Conservation (phyloP, 2,797 vertebrate genomes). For the Pseudochirops corinnae region DNA sequence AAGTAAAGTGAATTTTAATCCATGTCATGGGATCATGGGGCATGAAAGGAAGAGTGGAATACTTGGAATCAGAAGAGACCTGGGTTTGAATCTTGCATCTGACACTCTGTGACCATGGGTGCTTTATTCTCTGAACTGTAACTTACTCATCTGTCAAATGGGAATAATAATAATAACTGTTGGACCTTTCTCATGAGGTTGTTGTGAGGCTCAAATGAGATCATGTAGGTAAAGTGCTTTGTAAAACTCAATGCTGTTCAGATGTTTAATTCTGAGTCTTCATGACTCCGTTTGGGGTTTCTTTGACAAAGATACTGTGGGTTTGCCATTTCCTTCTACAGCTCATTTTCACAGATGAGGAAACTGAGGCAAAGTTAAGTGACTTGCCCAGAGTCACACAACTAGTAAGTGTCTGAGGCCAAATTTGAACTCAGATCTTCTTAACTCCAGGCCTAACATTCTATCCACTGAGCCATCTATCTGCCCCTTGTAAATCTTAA, state of each 20-base stretch:
- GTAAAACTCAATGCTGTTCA: neutral
- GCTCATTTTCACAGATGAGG: neutral
- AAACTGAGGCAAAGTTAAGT: neutral
- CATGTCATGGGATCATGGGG: neutral
- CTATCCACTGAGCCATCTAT: neutral
- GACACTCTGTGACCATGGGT: neutral
- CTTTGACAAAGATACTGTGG: neutral
- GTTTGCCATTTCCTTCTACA: neutral
- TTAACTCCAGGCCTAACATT: neutral
- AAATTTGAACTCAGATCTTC: neutral
- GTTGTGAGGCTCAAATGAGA: neutral
- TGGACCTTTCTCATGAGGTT: neutral
- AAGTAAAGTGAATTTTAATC: neutral
- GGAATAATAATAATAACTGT: neutral
- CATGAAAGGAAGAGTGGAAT: neutral
- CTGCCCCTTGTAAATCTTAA: neutral
- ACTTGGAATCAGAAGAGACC: neutral
- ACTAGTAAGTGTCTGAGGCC: neutral
- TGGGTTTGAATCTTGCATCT: neutral
- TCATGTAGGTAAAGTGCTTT: neutral
- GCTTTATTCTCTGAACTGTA: neutral
- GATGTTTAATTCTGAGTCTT: neutral
- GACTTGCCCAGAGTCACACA: neutral
- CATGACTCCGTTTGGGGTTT: neutral
- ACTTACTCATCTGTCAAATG: neutral